phyloP scores from a whole-genome alignment of 2,797 vertebrate species.

The Melanotaenia nigrans region DNA sequence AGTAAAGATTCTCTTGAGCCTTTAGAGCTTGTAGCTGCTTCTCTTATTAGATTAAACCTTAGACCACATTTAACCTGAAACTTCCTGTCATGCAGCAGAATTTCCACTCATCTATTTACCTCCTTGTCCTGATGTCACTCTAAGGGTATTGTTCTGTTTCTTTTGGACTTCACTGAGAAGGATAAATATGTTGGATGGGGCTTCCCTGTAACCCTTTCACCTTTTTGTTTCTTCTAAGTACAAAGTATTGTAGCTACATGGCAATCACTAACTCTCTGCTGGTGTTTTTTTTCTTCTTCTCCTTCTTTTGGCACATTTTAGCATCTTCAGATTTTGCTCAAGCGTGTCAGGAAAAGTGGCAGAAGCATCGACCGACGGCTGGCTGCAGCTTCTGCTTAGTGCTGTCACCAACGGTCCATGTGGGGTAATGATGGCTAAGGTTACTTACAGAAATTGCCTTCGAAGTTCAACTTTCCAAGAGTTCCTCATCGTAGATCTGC shows the following conservation, averaged over 20 bases:
- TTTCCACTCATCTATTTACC: background rate
- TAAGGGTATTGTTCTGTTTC: background rate
- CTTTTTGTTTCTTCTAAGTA: background rate
- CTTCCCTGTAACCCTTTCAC: background rate
- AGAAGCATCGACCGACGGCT: too few relatives aligned
- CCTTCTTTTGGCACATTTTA: background rate
- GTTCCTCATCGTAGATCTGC: background rate
- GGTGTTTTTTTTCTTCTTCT: background rate
- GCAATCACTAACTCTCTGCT: background rate
- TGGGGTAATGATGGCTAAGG: background rate
- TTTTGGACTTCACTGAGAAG: background rate
- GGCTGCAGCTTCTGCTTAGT: background rate
- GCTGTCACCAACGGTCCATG: background rate
- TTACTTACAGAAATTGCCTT: background rate
- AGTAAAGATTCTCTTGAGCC: background rate
- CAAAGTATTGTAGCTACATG: background rate
- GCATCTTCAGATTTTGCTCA: background rate
- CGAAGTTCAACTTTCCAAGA: background rate
- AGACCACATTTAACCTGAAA: background rate
- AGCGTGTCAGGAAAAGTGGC: background rate
- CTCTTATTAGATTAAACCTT: background rate
- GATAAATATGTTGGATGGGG: background rate
- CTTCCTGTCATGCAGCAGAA: background rate
- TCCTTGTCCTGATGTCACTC: background rate
- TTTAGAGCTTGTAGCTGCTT: background rate